phyloP scores from a whole-genome alignment of 1,140 invertebrate species.

The Zaprionus ornatus region DNA sequence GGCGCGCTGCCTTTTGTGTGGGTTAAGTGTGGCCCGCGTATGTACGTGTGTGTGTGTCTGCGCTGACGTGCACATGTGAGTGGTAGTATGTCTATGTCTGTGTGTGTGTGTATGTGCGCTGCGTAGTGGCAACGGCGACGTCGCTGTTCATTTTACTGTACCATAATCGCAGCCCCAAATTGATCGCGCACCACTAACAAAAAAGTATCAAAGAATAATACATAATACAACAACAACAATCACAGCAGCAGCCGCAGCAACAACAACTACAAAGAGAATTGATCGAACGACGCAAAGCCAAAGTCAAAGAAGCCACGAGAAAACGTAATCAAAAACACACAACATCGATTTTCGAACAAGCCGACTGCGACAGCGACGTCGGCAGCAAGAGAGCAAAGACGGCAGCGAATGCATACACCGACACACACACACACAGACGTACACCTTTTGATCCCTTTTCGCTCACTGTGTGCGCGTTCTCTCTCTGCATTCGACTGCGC shows the following conservation, averaged over 20 bases:
- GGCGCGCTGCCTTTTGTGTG: slow-evolving; percentile 41
- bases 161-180: slow-evolving; percentile 81
- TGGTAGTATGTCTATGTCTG: slow-evolving; percentile 17
- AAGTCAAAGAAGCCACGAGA: slow-evolving; percentile 61
- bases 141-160: slow-evolving; percentile 79
- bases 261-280: neutral
- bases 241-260: slow-evolving; percentile 42
- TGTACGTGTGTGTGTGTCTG: slow-evolving; percentile 40
- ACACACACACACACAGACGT: slow-evolving; percentile 29
- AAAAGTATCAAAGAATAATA: slow-evolving; percentile 54
- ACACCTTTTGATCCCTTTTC: slow-evolving; percentile 77
- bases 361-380: slow-evolving; percentile 44
- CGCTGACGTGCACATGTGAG: slow-evolving; percentile 46
- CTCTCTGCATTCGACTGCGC: slow-evolving; percentile 8
- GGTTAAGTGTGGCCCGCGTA: slow-evolving; percentile 53
- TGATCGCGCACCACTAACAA: slow-evolving; percentile 71
- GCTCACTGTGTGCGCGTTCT: slow-evolving; percentile 32
- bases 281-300: slow-evolving; percentile 16
- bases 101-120: slow-evolving; percentile 45
- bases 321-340: slow-evolving; percentile 76
- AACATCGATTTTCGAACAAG: slow-evolving; percentile 75
- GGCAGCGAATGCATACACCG: slow-evolving; percentile 2
- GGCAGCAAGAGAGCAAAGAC: slow-evolving; percentile 6
- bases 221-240: slow-evolving; percentile 55
- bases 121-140: slow-evolving; percentile 50